Conservation (phyloP, 1,140 invertebrate genomes). For the Ericerus pela region DNA sequence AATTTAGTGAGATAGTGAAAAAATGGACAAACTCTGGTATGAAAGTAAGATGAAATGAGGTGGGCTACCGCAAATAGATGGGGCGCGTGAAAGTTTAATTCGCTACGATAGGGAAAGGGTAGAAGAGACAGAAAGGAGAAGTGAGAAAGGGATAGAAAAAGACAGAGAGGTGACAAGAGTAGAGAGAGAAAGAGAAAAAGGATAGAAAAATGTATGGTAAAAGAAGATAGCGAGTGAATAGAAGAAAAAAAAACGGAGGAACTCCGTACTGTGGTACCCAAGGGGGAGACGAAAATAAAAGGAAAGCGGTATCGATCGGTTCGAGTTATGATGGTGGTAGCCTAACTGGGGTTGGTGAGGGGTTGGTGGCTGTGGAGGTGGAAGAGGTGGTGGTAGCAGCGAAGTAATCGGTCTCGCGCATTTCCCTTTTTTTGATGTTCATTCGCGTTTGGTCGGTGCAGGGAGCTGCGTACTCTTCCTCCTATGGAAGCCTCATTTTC, state of each 20-base stretch:
- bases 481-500: too few relatives aligned
- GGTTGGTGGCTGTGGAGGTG: conserved; percentile 1
- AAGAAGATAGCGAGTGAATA: too few relatives aligned
- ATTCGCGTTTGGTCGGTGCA: neutral
- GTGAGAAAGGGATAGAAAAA: neutral
- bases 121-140: neutral
- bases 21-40: conserved; percentile 4
- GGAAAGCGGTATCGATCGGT: conserved; percentile 6
- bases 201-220: too few relatives aligned
- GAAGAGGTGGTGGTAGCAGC: neutral
- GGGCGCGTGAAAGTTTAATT: conserved; percentile 11
- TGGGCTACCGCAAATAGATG: conserved; percentile 10
- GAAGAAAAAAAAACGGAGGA: too few relatives aligned
- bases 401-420: conserved; percentile 5
- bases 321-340: neutral
- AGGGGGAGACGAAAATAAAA: too few relatives aligned
- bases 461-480: too few relatives aligned
- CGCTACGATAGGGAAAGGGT: neutral
- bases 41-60: conserved; percentile 11
- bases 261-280: too few relatives aligned
- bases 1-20: conserved; percentile 8
- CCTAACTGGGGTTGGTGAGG: neutral
- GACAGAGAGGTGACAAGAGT: too few relatives aligned
- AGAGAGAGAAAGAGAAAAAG: too few relatives aligned
- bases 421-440: neutral